Percentiles rank a stretch among this genome's conserved stretches.
Conservation (phyloP, 2,113 vertebrate species). For the Melanerpes aurifrons region DNA sequence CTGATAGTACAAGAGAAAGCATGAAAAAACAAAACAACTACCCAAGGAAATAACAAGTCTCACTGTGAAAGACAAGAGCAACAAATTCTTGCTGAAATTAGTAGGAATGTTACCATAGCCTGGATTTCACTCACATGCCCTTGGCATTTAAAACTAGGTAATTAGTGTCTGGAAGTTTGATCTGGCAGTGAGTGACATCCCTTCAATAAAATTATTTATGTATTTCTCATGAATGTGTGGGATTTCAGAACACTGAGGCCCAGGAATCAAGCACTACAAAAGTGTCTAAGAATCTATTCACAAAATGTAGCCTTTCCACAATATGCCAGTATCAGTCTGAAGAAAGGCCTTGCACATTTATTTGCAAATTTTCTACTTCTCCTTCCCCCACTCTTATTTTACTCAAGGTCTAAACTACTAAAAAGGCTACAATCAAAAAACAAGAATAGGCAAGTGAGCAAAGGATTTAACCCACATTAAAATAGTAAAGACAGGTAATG, state of each 20-base stretch:
- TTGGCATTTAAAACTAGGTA: neutral
- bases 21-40: neutral
- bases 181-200: neutral
- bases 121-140: neutral
- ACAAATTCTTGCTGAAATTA: neutral
- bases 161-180: neutral
- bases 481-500: neutral
- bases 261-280: neutral
- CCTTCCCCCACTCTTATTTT: neutral
- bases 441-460: neutral
- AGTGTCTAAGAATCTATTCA: neutral
- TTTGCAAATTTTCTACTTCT: neutral
- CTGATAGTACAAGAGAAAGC: neutral
- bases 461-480: slow-evolving; percentile 1
- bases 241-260: neutral
- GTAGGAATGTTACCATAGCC: neutral
- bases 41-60: neutral
- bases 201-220: neutral
- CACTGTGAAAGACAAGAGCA: neutral
- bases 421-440: neutral
- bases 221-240: neutral
- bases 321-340: neutral
- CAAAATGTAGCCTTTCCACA: neutral
- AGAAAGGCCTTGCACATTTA: neutral
- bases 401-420: neutral